Conservation (phyloP, 2,888 invertebrate species). For the Eilema sororculum region DNA sequence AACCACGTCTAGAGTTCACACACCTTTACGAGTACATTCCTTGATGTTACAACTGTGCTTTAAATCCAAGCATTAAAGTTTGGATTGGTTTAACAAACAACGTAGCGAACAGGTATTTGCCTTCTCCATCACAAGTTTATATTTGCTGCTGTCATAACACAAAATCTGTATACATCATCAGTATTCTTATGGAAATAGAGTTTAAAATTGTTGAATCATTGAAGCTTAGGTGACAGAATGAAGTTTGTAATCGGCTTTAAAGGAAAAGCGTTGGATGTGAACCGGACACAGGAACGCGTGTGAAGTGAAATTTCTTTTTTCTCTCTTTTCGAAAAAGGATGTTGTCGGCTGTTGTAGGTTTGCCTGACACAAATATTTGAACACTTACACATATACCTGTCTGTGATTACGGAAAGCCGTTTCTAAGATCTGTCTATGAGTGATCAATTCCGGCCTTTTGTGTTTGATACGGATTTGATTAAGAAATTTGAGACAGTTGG, state of each 20-base stretch:
- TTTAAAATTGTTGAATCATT: constrained; percentile 33
- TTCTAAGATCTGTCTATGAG: constrained; percentile 32
- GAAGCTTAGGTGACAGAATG: constrained; percentile 21
- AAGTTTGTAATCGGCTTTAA: constrained; percentile 65
- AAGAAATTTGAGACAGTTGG: constrained; percentile 16
- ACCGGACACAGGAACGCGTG: constrained; percentile 80
- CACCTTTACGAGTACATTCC: constrained; percentile 51
- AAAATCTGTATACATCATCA: constrained; percentile 23
- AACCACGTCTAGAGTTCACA: constrained; percentile 63
- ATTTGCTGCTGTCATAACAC: constrained; percentile 41
- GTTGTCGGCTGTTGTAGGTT: constrained; percentile 68
- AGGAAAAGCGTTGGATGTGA: constrained; percentile 81
- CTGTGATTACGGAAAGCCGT: constrained; percentile 43
- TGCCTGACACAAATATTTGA: constrained; percentile 71
- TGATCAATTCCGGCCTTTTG: constrained; percentile 12
- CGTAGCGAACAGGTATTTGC: constrained; percentile 61
- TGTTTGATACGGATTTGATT: constrained; percentile 23
- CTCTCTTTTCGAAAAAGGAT: constrained; percentile 77
- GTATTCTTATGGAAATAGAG: constrained; percentile 44
- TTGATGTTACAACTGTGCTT: constrained; percentile 31
- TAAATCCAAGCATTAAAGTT: constrained; percentile 54
- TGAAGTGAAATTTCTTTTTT: constrained; percentile 78
- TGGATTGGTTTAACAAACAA: constrained; percentile 48
- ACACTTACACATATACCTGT: constrained; percentile 40
- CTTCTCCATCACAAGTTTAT: constrained; percentile 58